Conservation (phyloP, 2,113 vertebrate genomes). For the Tachuris rubrigastra region DNA sequence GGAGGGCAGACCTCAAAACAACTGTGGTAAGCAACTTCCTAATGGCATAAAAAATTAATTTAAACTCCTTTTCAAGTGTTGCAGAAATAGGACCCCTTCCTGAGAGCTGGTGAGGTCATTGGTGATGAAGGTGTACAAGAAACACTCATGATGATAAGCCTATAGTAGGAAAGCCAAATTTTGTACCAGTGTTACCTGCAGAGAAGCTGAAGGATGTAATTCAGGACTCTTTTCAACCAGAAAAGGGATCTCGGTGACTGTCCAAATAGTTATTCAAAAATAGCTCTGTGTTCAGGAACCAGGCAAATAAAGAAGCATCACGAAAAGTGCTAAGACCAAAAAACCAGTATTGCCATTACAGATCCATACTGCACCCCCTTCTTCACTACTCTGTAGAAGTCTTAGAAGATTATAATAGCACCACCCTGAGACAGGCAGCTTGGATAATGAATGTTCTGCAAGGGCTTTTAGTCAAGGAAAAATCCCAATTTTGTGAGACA, state of each 20-base stretch:
- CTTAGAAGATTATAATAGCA: background rate
- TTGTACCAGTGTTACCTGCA: background rate
- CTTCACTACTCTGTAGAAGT: background rate
- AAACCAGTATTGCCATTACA: background rate
- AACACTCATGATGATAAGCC: background rate
- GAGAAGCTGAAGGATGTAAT: background rate
- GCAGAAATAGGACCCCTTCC: background rate
- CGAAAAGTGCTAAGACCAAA: background rate
- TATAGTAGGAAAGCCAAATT: background rate
- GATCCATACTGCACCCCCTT: background rate
- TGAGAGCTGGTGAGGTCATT: background rate
- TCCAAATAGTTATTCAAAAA: background rate
- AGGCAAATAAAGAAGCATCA: background rate
- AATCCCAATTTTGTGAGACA: background rate
- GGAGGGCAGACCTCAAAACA: background rate
- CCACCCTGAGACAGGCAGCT: background rate
- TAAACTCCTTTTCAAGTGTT: background rate
- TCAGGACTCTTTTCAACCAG: background rate
- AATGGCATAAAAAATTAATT: slow-evolving; percentile 10
- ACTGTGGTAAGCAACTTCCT: slow-evolving; percentile 1
- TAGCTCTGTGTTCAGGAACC: background rate
- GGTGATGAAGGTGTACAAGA: background rate
- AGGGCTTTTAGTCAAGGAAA: background rate
- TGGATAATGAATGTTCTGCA: background rate
- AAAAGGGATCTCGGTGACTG: background rate